These are phyloP conservation scores for Cervus canadensis DNA, from an alignment of 2,113 vertebrate species.

Conservation along the genomic window DNA sequence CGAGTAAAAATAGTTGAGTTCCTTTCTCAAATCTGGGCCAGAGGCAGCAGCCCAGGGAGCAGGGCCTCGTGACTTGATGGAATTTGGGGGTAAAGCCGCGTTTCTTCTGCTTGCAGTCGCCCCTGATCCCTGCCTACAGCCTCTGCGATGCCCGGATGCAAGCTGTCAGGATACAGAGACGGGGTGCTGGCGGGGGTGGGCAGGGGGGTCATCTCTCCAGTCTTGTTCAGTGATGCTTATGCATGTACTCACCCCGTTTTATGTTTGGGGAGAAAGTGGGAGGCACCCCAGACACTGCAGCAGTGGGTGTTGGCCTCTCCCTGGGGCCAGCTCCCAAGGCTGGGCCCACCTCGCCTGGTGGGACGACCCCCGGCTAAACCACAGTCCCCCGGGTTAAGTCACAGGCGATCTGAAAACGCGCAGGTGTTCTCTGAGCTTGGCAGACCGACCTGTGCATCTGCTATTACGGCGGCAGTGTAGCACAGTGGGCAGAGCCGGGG, in stretches of 20 bases:
- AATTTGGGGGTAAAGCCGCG: not conserved
- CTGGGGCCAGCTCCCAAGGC: not conserved
- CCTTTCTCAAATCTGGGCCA: not conserved
- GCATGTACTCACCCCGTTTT: fast-evolving
- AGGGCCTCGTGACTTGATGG: fast-evolving
- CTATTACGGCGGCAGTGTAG: not conserved
- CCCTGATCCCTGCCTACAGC: not conserved
- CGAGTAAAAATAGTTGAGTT: not conserved
- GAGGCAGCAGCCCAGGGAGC: not conserved
- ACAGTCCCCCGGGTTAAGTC: not conserved
- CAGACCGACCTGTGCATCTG: not conserved
- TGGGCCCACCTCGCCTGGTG: not conserved
- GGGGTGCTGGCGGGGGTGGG: fast-evolving
- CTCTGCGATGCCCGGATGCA: fast-evolving
- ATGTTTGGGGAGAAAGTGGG: not conserved
- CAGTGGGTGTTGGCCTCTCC: not conserved
- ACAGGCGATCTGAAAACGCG: not conserved
- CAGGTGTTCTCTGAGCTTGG: not conserved
- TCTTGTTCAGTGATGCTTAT: fast-evolving
- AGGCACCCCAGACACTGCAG: fast-evolving
- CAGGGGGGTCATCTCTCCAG: fast-evolving
- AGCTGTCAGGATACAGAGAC: fast-evolving
- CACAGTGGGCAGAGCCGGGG: not conserved
- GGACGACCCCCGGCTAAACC: not conserved
- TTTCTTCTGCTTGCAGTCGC: not conserved